phyloP scores from a whole-genome alignment of 2,888 invertebrate species.

The Phlogophora meticulosa region DNA sequence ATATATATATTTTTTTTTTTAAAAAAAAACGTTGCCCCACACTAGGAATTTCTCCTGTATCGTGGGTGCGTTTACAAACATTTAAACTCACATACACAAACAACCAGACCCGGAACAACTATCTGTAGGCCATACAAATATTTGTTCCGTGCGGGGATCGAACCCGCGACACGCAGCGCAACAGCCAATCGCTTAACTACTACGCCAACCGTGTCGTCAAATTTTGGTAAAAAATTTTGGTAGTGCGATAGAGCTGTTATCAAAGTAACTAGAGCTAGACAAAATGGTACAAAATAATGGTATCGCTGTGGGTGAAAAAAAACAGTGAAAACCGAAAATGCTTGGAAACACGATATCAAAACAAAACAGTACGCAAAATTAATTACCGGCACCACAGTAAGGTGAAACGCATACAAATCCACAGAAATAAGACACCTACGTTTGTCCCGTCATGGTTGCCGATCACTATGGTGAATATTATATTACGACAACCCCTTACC shows the following conservation, averaged over 20 bases:
- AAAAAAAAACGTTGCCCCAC: no score
- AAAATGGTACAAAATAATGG: not conserved
- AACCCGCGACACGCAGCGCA: no score
- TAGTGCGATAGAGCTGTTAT: not conserved
- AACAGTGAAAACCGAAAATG: not conserved
- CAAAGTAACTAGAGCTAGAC: not conserved
- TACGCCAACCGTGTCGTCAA: no score
- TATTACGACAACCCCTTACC: slow-evolving; percentile 52
- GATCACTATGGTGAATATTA: slow-evolving; percentile 53
- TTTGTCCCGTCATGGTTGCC: slow-evolving; percentile 10
- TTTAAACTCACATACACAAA: no score
- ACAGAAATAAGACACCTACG: slow-evolving; percentile 30
- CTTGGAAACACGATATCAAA: not conserved
- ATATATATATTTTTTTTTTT: no score
- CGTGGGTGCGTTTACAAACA: no score
- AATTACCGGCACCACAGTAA: slow-evolving; percentile 26
- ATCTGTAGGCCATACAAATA: no score
- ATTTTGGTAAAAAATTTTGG: no score
- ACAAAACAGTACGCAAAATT: slow-evolving; percentile 3
- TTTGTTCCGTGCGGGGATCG: no score
- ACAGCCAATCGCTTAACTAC: no score
- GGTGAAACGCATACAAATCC: slow-evolving; percentile 25
- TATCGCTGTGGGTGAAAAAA: not conserved
- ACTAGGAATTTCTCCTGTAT: no score
- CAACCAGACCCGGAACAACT: no score